Conservation (phyloP, 2,888 invertebrate genomes). For the Globia sparganii region DNA sequence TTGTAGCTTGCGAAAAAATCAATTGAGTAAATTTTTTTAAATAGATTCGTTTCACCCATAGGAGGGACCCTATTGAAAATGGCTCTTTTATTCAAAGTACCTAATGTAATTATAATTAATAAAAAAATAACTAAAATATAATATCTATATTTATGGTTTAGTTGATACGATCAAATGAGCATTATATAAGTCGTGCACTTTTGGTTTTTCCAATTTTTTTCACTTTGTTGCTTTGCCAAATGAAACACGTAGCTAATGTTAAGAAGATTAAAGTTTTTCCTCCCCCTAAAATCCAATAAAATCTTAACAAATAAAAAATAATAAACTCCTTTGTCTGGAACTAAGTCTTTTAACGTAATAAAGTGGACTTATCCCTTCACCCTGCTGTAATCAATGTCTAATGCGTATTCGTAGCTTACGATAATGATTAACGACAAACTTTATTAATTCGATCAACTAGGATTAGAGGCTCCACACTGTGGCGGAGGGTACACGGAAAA, state of each 20-base stretch:
- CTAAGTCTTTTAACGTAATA: slow-evolving; percentile 81
- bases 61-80: too few species aligned
- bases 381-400: slow-evolving; percentile 88
- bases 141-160: too few species aligned
- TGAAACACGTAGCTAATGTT: neutral
- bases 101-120: too few species aligned
- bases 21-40: too few species aligned
- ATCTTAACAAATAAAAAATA: slow-evolving; percentile 63
- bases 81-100: too few species aligned
- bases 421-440: slow-evolving; percentile 90
- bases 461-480: slow-evolving; percentile 83
- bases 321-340: slow-evolving; percentile 65
- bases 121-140: too few species aligned
- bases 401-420: slow-evolving; percentile 88
- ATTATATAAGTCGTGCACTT: too few species aligned
- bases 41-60: too few species aligned
- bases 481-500: slow-evolving; percentile 84
- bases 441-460: slow-evolving; percentile 89
- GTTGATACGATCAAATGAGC: too few species aligned
- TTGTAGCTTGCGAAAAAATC: too few species aligned
- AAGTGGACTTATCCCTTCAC: slow-evolving; percentile 83
- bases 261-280: slow-evolving; percentile 8
- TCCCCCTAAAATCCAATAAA: slow-evolving; percentile 59
- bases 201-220: too few species aligned
- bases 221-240: neutral